Percentiles rank a stretch among this genome's conserved stretches.
Evolutionary conservation across 2,888 invertebrate genomes (phyloP).

Genomic region (Linnaemya vulpina): DNA sequence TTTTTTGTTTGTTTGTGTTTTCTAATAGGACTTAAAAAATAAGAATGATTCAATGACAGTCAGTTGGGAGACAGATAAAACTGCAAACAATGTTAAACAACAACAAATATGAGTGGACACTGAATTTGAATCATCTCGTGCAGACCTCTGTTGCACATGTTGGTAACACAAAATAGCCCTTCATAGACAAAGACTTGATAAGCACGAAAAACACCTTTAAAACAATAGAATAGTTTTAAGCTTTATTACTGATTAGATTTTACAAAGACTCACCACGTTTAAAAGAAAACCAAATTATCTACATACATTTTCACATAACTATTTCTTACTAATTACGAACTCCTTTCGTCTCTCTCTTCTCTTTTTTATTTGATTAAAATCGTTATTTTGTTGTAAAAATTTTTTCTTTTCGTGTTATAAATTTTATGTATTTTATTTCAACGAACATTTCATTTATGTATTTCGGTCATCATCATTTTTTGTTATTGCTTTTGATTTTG

Average conservation of each 20-base stretch:
- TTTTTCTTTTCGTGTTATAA: slow-evolving; percentile 26
- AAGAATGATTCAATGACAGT: no score
- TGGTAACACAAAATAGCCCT: neutral
- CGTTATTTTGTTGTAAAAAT: slow-evolving; percentile 5
- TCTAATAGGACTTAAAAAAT: no score
- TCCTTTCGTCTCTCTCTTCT: slow-evolving; percentile 15
- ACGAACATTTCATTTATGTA: slow-evolving; percentile 68
- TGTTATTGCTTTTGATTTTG: slow-evolving; percentile 68
- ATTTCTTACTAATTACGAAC: slow-evolving; percentile 7
- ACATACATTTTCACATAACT: neutral
- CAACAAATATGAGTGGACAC: no score
- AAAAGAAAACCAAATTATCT: neutral
- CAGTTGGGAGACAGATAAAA: no score
- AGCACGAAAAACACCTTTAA: neutral
- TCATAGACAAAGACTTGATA: neutral
- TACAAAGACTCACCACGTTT: no score
- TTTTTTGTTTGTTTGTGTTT: no score
- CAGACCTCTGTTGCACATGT: no score
- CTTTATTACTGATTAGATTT: no score
- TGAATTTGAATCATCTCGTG: no score
- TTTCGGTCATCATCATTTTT: slow-evolving; percentile 71
- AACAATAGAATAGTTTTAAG: neutral
- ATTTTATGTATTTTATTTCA: slow-evolving; percentile 72
- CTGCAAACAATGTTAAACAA: no score
- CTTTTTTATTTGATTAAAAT: slow-evolving; percentile 12